A percentile compares a stretch with the other conserved stretches of the same genome.
phyloP scores from a whole-genome alignment of 1,140 invertebrate species.

The Tribolium madens region DNA sequence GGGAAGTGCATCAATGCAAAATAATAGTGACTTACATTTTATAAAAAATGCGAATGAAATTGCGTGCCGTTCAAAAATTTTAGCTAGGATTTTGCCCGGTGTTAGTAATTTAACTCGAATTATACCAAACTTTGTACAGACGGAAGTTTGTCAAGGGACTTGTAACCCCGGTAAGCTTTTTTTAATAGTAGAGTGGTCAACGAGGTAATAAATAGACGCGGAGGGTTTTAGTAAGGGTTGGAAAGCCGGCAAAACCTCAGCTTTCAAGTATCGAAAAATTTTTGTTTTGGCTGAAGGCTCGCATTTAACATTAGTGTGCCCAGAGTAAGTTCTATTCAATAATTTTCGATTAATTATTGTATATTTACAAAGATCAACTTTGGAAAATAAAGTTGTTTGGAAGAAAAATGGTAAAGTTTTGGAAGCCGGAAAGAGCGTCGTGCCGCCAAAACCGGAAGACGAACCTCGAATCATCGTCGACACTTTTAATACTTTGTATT shows the following conservation, averaged over 20 bases:
- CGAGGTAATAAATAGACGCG: slow-evolving; percentile 49
- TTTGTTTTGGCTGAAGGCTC: slow-evolving; percentile 68
- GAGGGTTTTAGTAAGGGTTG: slow-evolving; percentile 62
- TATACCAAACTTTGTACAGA: slow-evolving; percentile 68
- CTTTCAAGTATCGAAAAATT: slow-evolving; percentile 68
- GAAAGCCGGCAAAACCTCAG: slow-evolving; percentile 65
- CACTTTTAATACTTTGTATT: slow-evolving; percentile 70
- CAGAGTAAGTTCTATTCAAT: slow-evolving; percentile 64
- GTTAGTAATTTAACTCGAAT: slow-evolving; percentile 66
- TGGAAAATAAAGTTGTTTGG: slow-evolving; percentile 67
- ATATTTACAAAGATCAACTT: slow-evolving; percentile 61
- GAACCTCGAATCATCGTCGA: slow-evolving; percentile 69
- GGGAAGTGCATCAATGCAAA: background rate
- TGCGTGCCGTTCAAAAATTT: slow-evolving; percentile 64
- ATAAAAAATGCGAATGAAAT: slow-evolving; percentile 59
- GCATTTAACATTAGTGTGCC: slow-evolving; percentile 68
- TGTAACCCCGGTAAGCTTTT: slow-evolving; percentile 60
- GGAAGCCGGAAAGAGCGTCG: slow-evolving; percentile 64
- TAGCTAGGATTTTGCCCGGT: slow-evolving; percentile 65
- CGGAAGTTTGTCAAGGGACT: slow-evolving; percentile 65
- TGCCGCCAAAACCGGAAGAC: slow-evolving; percentile 63
- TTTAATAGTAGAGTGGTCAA: background rate
- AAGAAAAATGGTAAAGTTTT: slow-evolving; percentile 66
- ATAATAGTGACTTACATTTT: slow-evolving; percentile 21
- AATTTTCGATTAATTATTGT: slow-evolving; percentile 45